Base-by-base conservation (phyloP, 2,888 invertebrate genomes). In the Diploptera punctata region DNA sequence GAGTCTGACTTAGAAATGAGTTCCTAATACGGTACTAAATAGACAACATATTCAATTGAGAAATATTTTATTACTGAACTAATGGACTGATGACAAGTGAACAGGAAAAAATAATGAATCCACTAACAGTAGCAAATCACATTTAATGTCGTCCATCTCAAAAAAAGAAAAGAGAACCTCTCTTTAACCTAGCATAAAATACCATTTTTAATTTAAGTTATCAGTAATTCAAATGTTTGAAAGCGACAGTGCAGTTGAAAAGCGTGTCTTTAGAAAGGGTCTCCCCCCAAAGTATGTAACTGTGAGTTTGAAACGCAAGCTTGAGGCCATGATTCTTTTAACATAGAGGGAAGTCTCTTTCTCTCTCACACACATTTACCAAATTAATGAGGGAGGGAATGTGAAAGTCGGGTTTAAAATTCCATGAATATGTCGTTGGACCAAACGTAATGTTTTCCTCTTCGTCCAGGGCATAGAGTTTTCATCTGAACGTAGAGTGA, bases 401-500 rank as follows among this genome's bases (percentile, higher is more conserved):
- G 47, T n/a, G n/a, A n/a, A 47, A 47, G 47, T 21, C 5, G 26
- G 57, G n/a, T 57, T 57, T 57, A 57, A 57, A 57, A 57, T 57
- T 57, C 31, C 21, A 57, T 57, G 31, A 57, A 57, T 57, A 57
- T 57, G 57, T 57, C 57, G 57, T 57, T 57, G 29, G 57, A n/a
- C 57, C n/a, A 57, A 16, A 29, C 57, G 33, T 33, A 33, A 33
- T 33, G 33, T 33, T 33, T 33, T 33, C 33, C 33, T 33, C 33
- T 33, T 33, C 7, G 33, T 33, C 10, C 33, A 7, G 33, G 33
- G 33, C 5, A 33, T 5, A 10, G 33, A 10, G 57, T 26, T 26
- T 57, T 47, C 57, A 21, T 24, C 57, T 57, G 29, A 57, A 26
- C 3, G 9, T 4, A 7, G 18, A 47, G 47, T 10, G 47, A 47